phyloP scores from a whole-genome alignment of 2,113 vertebrate genomes.

The Chaetops frenatus region DNA sequence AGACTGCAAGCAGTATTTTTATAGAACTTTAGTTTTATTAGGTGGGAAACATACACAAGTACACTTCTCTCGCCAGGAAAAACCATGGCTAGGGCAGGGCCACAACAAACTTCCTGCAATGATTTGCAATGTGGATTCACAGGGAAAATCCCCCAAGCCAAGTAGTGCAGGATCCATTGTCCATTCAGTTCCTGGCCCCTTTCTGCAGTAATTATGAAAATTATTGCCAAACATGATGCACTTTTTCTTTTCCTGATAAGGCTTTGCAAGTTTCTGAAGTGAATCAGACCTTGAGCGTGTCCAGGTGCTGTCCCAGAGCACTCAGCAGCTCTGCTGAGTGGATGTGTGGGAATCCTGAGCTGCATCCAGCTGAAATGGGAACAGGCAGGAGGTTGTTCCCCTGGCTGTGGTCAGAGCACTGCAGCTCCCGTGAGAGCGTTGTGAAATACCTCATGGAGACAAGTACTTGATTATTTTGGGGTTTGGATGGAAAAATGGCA shows the following conservation, averaged over 20 bases:
- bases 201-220: not conserved
- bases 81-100: not conserved
- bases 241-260: not conserved
- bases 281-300: not conserved
- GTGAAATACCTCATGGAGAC: not conserved
- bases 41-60: not conserved
- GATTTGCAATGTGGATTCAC: not conserved
- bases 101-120: not conserved
- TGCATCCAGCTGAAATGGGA: not conserved
- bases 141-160: not conserved
- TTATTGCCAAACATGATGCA: not conserved
- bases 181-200: not conserved
- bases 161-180: not conserved
- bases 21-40: not conserved
- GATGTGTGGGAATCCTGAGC: not conserved
- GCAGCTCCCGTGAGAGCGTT: not conserved
- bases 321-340: fast-evolving
- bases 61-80: not conserved
- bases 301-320: not conserved
- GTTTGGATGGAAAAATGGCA: not conserved
- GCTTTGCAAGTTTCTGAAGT: not conserved
- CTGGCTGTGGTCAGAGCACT: not conserved
- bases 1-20: not conserved
- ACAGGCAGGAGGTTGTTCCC: not conserved
- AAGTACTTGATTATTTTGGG: not conserved